A percentile compares a stretch with the other conserved stretches of the same genome.
Conservation (phyloP, 2,797 vertebrate species). For the Echiichthys vipera region DNA sequence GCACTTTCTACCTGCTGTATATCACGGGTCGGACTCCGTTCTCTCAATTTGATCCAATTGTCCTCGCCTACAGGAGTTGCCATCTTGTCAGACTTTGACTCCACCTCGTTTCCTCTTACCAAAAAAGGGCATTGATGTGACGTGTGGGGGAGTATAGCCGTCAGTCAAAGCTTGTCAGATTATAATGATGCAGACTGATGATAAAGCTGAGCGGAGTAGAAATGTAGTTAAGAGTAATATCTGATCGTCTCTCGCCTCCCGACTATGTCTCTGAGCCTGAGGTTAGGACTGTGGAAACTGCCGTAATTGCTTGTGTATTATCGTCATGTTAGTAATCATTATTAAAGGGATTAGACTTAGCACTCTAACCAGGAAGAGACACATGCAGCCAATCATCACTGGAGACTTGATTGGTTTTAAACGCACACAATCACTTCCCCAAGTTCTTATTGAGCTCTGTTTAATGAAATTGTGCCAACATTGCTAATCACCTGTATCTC, state of each 20-base stretch:
- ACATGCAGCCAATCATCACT: slow-evolving; percentile 49
- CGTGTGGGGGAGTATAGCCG: no score
- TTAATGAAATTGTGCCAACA: slow-evolving; percentile 66
- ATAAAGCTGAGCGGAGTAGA: slow-evolving; percentile 6
- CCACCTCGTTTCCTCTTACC: no score
- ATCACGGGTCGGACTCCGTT: no score
- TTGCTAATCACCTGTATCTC: slow-evolving; percentile 63
- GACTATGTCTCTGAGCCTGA: slow-evolving; percentile 19
- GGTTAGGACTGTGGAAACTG: slow-evolving; percentile 17
- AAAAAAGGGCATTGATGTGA: no score
- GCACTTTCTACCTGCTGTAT: no score
- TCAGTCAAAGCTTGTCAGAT: slow-evolving; percentile 2
- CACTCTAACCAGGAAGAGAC: slow-evolving; percentile 48
- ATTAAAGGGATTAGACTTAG: slow-evolving; percentile 63
- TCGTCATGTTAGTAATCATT: slow-evolving; percentile 63
- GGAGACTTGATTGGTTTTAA: slow-evolving; percentile 56
- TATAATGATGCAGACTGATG: neutral
- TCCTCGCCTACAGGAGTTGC: no score
- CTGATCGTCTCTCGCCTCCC: neutral
- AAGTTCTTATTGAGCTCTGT: slow-evolving; percentile 52
- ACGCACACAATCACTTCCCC: slow-evolving; percentile 27
- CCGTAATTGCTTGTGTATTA: slow-evolving; percentile 52
- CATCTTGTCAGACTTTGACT: no score
- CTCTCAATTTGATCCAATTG: no score
- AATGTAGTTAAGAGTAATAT: slow-evolving; percentile 1